Percentiles rank a stretch among this genome's conserved stretches.
Evolutionary conservation across 2,113 vertebrate species (phyloP).

Genomic region (Coreoperca whiteheadi): DNA sequence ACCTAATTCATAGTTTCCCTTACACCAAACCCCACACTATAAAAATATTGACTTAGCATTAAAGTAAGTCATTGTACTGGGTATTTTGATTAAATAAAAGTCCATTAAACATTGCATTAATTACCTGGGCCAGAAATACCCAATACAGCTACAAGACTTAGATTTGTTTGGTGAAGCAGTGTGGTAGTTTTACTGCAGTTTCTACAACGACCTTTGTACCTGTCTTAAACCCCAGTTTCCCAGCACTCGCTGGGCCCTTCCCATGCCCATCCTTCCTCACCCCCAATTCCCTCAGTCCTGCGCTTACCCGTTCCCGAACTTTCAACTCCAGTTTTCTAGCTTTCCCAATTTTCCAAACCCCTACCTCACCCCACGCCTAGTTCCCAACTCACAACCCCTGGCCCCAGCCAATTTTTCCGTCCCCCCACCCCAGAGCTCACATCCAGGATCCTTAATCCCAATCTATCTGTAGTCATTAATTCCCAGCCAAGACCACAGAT

Average conservation of each 20-base stretch:
- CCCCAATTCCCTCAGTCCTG: slow-evolving; percentile 1
- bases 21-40: slow-evolving; percentile 26
- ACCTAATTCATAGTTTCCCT: slow-evolving; percentile 35
- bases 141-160: not conserved
- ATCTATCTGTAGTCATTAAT: slow-evolving; percentile 58
- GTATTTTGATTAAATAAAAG: slow-evolving; percentile 24
- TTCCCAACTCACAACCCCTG: slow-evolving; percentile 27
- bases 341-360: slow-evolving; percentile 41
- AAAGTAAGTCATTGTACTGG: slow-evolving; percentile 35
- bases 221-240: slow-evolving; percentile 20
- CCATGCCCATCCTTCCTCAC: slow-evolving; percentile 7
- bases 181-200: not conserved
- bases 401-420: slow-evolving; percentile 35
- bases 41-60: slow-evolving; percentile 54
- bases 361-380: slow-evolving; percentile 39
- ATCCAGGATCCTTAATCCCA: slow-evolving; percentile 61
- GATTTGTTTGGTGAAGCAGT: not conserved
- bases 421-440: slow-evolving; percentile 47
- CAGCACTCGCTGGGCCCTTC: not conserved
- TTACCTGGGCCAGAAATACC: slow-evolving; percentile 4
- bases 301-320: slow-evolving; percentile 5
- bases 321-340: slow-evolving; percentile 4
- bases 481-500: slow-evolving; percentile 73
- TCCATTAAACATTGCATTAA: not conserved
- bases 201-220: slow-evolving; percentile 12